Base-by-base conservation (phyloP, 2,888 invertebrate genomes). In the Ametastegia equiseti region DNA sequence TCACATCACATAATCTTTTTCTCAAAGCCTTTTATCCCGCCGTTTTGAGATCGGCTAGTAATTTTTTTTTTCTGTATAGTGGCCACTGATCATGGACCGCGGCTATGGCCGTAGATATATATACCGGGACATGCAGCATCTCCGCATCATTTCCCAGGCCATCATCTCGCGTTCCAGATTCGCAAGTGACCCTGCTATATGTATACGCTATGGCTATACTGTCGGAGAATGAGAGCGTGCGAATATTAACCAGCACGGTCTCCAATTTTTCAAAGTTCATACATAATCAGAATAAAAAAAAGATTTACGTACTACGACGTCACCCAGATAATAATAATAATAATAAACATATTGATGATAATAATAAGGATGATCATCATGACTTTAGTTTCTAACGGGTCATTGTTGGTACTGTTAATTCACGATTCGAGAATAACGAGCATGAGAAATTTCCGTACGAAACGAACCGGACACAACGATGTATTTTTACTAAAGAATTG, bases 151-250 rank as follows among this genome's bases (percentile, higher is more conserved):
- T 42, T 54, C 54, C 23, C 54, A 54, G 54, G 54, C 54, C 54
- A 19, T 54, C 54, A 19, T 54, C 19, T 54, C 54, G 54, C 54
- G 54, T 54, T 54, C 54, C 23, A 54, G 54, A 54, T 54, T 54
- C 54, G 19, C 11, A 54, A 54, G 19, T 23, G 6, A n/a, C 7
- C 7, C 33, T 30, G n/a, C n/a, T n/a, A n/a, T n/a, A n/a, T n/a
- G n/a, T n/a, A n/a, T n/a, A n/a, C n/a, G n/a, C n/a, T n/a, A n/a
- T n/a, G n/a, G n/a, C n/a, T 13, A 45, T 45, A 45, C 45, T 7
- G 45, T 45, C 45, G 15, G 15, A 50, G 67, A 67, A 67, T 42
- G 67, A 42, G 69, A 69, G 69, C 69, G 69, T 69, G 69, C 39
- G 69, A 69, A 63, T 63, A 63, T 63, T 13, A 54, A 30, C 63